Conservation (phyloP, 2,113 vertebrate species). For the Neomonachus schauinslandi region DNA sequence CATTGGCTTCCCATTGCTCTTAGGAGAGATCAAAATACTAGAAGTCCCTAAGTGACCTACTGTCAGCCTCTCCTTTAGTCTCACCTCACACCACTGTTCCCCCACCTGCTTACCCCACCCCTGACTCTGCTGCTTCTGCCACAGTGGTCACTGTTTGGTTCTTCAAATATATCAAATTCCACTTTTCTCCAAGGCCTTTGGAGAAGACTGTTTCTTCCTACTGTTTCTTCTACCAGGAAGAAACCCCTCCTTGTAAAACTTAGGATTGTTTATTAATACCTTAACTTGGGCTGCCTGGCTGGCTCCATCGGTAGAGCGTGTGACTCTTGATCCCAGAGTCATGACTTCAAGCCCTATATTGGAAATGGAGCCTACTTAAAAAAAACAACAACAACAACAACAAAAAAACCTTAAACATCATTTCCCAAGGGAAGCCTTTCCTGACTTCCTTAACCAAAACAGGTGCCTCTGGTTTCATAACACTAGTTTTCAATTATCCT, state of each 20-base stretch:
- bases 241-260: neutral
- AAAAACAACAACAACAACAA: neutral
- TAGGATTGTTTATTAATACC: neutral
- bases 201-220: neutral
- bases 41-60: neutral
- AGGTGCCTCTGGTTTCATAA: neutral
- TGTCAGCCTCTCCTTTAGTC: neutral
- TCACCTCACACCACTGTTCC: neutral
- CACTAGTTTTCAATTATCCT: neutral
- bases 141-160: neutral
- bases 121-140: neutral
- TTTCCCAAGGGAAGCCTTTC: conserved; percentile 18
- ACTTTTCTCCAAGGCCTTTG: neutral
- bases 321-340: neutral
- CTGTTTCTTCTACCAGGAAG: neutral
- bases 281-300: neutral
- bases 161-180: neutral
- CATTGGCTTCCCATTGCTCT: neutral
- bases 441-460: neutral
- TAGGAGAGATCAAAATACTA: neutral
- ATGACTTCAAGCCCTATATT: neutral
- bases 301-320: neutral
- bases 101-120: neutral
- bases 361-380: neutral
- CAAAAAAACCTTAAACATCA: neutral